Base-by-base conservation (phyloP, 92 coral and sea anemone species). In the Blastomussa wellsi region DNA sequence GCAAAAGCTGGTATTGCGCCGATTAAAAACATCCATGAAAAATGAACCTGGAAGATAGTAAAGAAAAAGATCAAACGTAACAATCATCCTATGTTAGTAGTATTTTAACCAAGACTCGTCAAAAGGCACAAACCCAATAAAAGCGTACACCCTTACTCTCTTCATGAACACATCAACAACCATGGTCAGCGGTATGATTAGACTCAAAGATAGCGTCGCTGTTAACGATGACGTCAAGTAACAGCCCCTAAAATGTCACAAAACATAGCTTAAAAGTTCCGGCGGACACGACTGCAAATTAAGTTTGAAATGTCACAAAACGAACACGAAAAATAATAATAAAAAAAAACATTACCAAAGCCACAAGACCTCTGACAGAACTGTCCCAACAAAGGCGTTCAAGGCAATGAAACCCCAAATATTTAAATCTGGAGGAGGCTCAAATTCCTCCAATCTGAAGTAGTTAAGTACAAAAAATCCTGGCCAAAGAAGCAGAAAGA, bases 221-320 rank as follows among this genome's bases (percentile, higher is more conserved):
- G 99, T 93, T 47, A 97, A 89, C 17, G 99, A 90, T 8, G 99
- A 97, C n/a, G 99, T 97, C 81, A 97, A 88, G 77, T 95, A 97
- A 82, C 98, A 94, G 33, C 98, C 99, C 99, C 99, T 97, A 47
- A 64, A 79, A 82, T 14, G 41, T 51, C 41, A 76, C 76, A 76
- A 48, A 11, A 79, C 11, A 78, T 12, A 70, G 75, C 16, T 33
- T 16, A 38, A 65, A 35, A 13, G 11, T 14, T 35, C 9, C 60
- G 32, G 20, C 13, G 36, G 62, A 7, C 28, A 55, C 20, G 26
- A 24, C 65, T 57, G 31, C 65, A 57, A 24, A 57, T 57, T 28
- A 9, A 10, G 42, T 68, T 35, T 14, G 44, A 35, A 35, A 68
- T 1, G 0, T 0, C 2, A 70, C 35, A 22, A 42, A 36, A 35